Conservation (phyloP, 2,888 invertebrate genomes). For the Erannis defoliaria region DNA sequence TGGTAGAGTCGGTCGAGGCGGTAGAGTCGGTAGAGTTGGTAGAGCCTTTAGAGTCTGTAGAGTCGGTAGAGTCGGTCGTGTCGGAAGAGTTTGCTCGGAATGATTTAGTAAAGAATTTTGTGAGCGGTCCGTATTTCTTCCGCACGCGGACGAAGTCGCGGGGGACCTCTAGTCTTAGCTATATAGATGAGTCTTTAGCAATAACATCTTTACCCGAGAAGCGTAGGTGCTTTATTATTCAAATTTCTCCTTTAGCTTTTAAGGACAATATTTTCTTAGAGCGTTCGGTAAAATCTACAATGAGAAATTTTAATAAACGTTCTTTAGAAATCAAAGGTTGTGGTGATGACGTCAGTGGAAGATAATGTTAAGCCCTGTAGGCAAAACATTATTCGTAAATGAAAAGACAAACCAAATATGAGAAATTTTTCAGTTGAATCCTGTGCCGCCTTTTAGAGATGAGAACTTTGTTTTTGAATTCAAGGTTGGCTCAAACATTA, state of each 20-base stretch:
- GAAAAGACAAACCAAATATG: neutral
- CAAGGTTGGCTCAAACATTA: too few relatives aligned
- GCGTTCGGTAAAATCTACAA: slow-evolving; percentile 12
- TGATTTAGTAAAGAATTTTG: too few relatives aligned
- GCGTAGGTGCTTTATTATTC: slow-evolving; percentile 21
- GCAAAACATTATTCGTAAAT: neutral
- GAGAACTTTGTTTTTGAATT: too few relatives aligned
- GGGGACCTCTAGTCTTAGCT: too few relatives aligned
- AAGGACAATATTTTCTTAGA: slow-evolving; percentile 18
- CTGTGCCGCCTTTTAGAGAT: too few relatives aligned
- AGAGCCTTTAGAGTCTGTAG: too few relatives aligned
- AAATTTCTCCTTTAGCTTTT: slow-evolving; percentile 10
- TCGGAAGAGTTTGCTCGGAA: too few relatives aligned
- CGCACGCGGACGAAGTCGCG: too few relatives aligned
- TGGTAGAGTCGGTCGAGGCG: too few relatives aligned
- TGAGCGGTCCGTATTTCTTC: too few relatives aligned
- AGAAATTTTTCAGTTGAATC: neutral
- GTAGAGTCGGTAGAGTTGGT: too few relatives aligned
- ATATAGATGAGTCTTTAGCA: neutral
- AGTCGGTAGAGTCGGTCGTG: too few relatives aligned
- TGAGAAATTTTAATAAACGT: slow-evolving; percentile 32
- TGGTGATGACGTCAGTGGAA: slow-evolving; percentile 22
- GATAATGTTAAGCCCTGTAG: neutral
- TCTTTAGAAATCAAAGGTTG: slow-evolving; percentile 16
- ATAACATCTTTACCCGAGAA: neutral